Percentiles rank a stretch among this genome's conserved stretches.
These are phyloP conservation scores for Eupithecia subfuscata DNA, from an alignment of 2,888 invertebrate genomes.

Conservation along the genomic window DNA sequence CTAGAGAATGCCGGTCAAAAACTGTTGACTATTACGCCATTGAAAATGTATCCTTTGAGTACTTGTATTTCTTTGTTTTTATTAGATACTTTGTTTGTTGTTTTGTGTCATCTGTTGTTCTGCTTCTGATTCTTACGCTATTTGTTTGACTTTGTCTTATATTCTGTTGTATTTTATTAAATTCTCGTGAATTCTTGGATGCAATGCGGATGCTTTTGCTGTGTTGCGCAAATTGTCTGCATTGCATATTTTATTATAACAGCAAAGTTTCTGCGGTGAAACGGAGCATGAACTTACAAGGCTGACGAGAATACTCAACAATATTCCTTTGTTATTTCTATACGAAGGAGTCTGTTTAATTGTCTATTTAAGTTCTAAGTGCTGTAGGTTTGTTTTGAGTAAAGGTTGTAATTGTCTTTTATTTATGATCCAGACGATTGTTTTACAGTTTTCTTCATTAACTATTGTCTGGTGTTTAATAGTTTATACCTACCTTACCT, in stretches of 20 bases:
- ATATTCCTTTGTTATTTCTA: constrained; percentile 51
- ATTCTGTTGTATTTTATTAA: constrained; percentile 10
- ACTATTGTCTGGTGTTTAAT: constrained; percentile 3
- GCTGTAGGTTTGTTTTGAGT: constrained; percentile 1
- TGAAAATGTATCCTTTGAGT: neutral
- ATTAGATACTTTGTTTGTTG: neutral
- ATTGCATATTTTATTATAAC: constrained; percentile 28
- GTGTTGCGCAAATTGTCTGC: constrained; percentile 24
- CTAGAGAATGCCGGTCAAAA: neutral
- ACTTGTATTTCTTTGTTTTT: neutral
- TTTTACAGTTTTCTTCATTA: neutral
- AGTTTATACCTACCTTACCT: neutral
- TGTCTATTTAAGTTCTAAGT: neutral
- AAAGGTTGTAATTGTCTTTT: constrained; percentile 10
- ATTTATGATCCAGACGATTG: neutral
- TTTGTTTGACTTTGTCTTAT: neutral
- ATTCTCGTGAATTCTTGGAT: constrained; percentile 11
- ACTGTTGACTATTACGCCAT: neutral
- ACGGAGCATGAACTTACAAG: constrained; percentile 60
- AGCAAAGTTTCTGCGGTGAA: constrained; percentile 49
- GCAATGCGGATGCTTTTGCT: constrained; percentile 28
- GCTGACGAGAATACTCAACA: constrained; percentile 55
- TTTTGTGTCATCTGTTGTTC: neutral
- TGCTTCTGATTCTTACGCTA: neutral
- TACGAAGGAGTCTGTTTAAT: neutral